Base-by-base conservation (phyloP, 2,797 vertebrate species). In the Florisuga fusca region DNA sequence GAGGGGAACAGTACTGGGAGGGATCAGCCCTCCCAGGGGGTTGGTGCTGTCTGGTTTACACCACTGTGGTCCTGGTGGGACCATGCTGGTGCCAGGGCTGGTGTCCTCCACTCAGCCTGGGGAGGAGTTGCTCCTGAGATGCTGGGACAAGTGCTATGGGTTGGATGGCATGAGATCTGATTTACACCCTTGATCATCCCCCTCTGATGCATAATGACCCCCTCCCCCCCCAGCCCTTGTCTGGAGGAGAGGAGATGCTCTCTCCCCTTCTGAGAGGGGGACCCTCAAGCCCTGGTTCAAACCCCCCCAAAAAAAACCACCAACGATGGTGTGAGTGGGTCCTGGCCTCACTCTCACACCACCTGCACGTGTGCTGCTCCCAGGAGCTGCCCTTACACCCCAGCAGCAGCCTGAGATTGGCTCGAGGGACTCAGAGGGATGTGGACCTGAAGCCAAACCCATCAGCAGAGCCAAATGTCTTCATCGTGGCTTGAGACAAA, bases 1-100 rank as follows among this genome's bases (percentile, higher is more conserved):
- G 75, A 3, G 80, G 77, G 85, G 11, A 15, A 5, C 12, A 15
- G 78, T 6, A 0, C 36, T 8, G 1, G 0, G 2, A 22, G 89
- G 68, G 9, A 2, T 21, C 31, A 2, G 68, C 31, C 62, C 0
- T 8, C 2, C 7, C 3, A 4, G 6, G 1, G 63, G 53, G 82
- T 64, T 53, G 69, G 33, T 41, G 72, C 79, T 27, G 54, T 31
- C 54, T 33, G 38, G 4, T 16, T 66, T 15, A 6, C 2, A 9
- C 43, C 46, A 14, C 41, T 34, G 19, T 5, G 12, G 1, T 15
- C 1, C 1, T 6, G 89, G 72, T 22, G 78, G 74, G 8, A 38
- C 33, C 31, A 11, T 4, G 17, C n/a, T 11, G 84, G 4, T 7
- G 75, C 5, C 78, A 41, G 36, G 2, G 63, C 85, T 73, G 59